These are phyloP conservation scores for Agrypnia vestita DNA, from an alignment of 1,140 invertebrate species.

Conservation along the genomic window DNA sequence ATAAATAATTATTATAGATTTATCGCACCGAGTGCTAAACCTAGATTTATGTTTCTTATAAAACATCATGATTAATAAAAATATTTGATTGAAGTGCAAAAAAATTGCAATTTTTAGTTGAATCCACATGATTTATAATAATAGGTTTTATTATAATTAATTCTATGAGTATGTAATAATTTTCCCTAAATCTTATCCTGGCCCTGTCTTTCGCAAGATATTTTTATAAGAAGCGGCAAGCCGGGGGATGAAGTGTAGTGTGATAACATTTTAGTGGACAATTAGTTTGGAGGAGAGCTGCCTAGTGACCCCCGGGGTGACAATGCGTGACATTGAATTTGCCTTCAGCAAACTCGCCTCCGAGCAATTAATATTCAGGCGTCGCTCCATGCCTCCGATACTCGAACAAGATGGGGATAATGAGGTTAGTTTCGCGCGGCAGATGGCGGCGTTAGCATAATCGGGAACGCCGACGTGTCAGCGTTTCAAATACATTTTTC, in stretches of 20 bases:
- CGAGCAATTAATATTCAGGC: slow-evolving; percentile 24
- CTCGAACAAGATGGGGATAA: slow-evolving; percentile 30
- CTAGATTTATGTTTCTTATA: too few species aligned
- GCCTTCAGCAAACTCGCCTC: slow-evolving; percentile 18
- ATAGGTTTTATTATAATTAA: neutral
- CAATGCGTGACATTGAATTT: slow-evolving; percentile 35
- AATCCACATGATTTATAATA: too few species aligned
- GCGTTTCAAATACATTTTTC: slow-evolving; percentile 24
- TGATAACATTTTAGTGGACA: slow-evolving; percentile 10
- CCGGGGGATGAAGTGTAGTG: neutral
- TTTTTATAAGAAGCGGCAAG: slow-evolving; percentile 31
- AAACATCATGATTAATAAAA: too few species aligned
- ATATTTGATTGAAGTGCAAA: too few species aligned
- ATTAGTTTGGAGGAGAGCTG: neutral
- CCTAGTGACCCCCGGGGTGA: slow-evolving; percentile 2
- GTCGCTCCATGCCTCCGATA: neutral
- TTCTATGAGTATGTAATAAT: neutral
- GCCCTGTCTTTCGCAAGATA: neutral
- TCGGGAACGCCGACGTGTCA: slow-evolving; percentile 5
- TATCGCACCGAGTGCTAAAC: too few species aligned
- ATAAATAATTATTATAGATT: too few species aligned
- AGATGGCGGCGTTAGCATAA: slow-evolving; percentile 33
- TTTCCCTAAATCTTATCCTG: neutral
- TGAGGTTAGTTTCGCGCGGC: slow-evolving; percentile 31
- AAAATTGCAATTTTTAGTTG: too few species aligned